Conservation (phyloP, 2,113 vertebrate species). For the Varanus salvator region DNA sequence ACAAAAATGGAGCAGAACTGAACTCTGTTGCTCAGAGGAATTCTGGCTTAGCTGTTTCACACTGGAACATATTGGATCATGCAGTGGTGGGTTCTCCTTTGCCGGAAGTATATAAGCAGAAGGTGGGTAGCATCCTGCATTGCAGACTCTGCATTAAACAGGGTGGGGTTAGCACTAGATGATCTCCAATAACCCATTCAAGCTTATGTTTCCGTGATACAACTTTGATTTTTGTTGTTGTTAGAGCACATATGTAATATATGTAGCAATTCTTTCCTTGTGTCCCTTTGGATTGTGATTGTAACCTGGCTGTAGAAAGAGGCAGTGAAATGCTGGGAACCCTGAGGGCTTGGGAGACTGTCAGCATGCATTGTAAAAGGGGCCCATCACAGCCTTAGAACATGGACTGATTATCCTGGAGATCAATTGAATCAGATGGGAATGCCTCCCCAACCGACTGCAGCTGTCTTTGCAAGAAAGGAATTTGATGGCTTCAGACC, state of each 20-base stretch:
- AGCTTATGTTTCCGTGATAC: too few species aligned
- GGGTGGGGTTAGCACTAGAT: too few species aligned
- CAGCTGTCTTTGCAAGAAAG: conserved; percentile 58
- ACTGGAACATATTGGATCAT: too few species aligned
- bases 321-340: conserved; percentile 23
- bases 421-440: conserved; percentile 58
- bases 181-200: too few species aligned
- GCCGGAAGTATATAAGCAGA: too few species aligned
- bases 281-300: background rate
- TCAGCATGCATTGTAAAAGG: conserved; percentile 40
- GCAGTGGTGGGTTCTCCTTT: too few species aligned
- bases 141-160: too few species aligned
- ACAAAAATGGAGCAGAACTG: too few species aligned
- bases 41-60: too few species aligned
- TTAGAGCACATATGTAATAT: background rate
- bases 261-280: background rate
- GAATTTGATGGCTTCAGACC: conserved; percentile 56
- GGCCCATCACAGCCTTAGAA: conserved; percentile 16
- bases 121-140: too few species aligned
- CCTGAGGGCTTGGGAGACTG: background rate
- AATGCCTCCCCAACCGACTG: conserved; percentile 48
- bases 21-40: too few species aligned
- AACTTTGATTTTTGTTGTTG: too few species aligned
- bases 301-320: conserved; percentile 48
- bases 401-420: conserved; percentile 53